These are phyloP conservation scores for Caenorhabditis sp. DNA, from an alignment of 2,888 invertebrate species.

Conservation along the genomic window DNA sequence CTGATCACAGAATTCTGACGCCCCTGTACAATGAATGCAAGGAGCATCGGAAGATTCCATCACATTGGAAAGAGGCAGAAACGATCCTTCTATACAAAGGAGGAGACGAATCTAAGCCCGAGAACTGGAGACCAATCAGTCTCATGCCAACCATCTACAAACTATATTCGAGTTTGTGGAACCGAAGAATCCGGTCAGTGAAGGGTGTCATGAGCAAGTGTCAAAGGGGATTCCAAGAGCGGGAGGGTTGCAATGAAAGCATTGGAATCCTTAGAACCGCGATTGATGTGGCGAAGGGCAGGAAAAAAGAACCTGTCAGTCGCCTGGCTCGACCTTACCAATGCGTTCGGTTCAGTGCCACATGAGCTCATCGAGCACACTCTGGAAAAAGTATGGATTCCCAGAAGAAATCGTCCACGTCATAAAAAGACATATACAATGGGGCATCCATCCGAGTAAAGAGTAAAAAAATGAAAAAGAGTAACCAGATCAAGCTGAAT, in stretches of 20 bases:
- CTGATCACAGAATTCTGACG: background rate
- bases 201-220: constrained; percentile 8
- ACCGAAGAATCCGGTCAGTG: background rate
- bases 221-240: constrained; percentile 5
- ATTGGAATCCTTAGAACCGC: background rate
- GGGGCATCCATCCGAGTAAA: background rate
- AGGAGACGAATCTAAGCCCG: background rate
- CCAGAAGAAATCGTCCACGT: background rate
- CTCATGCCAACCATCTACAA: constrained; percentile 15
- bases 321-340: constrained; percentile 79
- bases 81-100: constrained; percentile 12
- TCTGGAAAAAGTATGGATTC: background rate
- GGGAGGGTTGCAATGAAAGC: background rate
- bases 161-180: constrained; percentile 6
- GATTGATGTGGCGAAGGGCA: background rate
- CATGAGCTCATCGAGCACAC: constrained; percentile 60
- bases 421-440: background rate
- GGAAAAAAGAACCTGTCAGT: constrained; percentile 63
- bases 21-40: background rate
- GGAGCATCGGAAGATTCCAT: background rate
- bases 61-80: constrained; percentile 25
- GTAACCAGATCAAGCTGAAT: constrained; percentile 38
- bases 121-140: constrained; percentile 10
- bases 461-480: constrained; percentile 13
- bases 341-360: constrained; percentile 79